These are phyloP conservation scores for Tretioscincus oriximinensis DNA, from an alignment of 2,113 vertebrate species.

Conservation along the genomic window DNA sequence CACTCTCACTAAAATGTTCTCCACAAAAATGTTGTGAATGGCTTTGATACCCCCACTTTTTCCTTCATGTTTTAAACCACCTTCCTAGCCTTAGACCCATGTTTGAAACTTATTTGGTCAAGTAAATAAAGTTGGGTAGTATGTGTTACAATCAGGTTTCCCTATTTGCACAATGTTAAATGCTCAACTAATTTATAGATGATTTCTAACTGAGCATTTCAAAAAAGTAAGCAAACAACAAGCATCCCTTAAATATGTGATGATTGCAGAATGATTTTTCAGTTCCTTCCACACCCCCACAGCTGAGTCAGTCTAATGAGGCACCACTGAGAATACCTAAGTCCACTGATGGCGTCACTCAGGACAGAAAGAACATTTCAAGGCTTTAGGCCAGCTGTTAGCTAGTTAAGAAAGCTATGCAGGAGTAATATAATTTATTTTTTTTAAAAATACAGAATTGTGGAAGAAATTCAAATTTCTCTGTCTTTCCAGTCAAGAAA, in stretches of 20 bases:
- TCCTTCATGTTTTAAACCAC: background rate
- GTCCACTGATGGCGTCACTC: constrained; percentile 16
- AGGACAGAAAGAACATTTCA: constrained; percentile 17
- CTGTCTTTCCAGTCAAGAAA: constrained; percentile 4
- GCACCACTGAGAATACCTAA: constrained; percentile 21
- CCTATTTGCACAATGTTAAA: background rate
- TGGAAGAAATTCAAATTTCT: constrained; percentile 4
- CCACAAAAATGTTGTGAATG: background rate
- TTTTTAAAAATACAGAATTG: background rate
- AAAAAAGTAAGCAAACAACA: background rate
- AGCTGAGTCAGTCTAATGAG: constrained; percentile 17
- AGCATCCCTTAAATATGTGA: background rate
- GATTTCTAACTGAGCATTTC: background rate
- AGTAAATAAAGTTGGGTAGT: background rate
- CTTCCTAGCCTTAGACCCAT: background rate
- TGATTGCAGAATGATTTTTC: background rate
- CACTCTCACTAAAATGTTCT: background rate
- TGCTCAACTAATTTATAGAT: background rate
- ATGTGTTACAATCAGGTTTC: background rate
- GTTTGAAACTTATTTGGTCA: background rate
- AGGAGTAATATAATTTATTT: background rate
- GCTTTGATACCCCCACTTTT: too few species aligned
- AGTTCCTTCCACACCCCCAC: constrained; percentile 16
- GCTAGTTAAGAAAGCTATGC: constrained; percentile 16
- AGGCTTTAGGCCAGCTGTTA: constrained; percentile 13